These are phyloP conservation scores for Phrynocephalus forsythii DNA, from an alignment of 2,797 vertebrate species.

Conservation along the genomic window DNA sequence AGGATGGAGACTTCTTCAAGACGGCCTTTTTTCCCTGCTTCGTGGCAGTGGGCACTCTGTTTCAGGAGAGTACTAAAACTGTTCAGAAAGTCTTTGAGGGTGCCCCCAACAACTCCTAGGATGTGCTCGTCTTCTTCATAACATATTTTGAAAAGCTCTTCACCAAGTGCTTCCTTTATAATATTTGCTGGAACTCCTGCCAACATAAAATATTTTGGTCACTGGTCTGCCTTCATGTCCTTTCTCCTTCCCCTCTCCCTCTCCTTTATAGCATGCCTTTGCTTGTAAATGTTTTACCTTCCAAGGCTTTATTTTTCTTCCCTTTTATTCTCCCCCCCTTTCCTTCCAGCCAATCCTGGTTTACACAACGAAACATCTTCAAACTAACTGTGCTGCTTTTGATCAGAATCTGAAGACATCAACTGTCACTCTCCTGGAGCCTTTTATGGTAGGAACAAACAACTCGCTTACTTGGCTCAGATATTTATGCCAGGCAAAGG, in stretches of 20 bases:
- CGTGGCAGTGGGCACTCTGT: slow-evolving; percentile 85
- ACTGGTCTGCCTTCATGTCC: slow-evolving; percentile 26
- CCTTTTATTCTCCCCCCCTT: too few species aligned
- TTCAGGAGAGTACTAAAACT: slow-evolving; percentile 96
- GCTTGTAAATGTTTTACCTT: slow-evolving; percentile 2
- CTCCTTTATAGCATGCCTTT: background rate
- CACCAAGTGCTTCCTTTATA: slow-evolving; percentile 87
- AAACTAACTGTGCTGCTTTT: background rate
- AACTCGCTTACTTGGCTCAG: background rate
- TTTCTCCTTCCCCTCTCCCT: too few species aligned
- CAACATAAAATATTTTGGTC: slow-evolving; percentile 55
- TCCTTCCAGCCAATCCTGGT: background rate
- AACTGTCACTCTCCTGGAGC: background rate
- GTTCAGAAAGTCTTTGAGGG: slow-evolving; percentile 96
- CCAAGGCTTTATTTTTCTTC: slow-evolving; percentile 6
- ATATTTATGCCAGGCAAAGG: background rate
- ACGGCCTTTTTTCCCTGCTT: slow-evolving; percentile 73
- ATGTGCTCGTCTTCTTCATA: slow-evolving; percentile 95
- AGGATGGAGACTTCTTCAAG: slow-evolving; percentile 91
- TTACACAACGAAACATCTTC: slow-evolving; percentile 14
- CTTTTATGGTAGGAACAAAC: background rate
- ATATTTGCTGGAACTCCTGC: slow-evolving; percentile 85
- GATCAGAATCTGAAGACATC: background rate
- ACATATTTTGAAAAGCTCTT: slow-evolving; percentile 94
- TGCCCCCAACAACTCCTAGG: slow-evolving; percentile 92